Conservation (phyloP, 2,113 vertebrate species). For the Malurus melanocephalus region DNA sequence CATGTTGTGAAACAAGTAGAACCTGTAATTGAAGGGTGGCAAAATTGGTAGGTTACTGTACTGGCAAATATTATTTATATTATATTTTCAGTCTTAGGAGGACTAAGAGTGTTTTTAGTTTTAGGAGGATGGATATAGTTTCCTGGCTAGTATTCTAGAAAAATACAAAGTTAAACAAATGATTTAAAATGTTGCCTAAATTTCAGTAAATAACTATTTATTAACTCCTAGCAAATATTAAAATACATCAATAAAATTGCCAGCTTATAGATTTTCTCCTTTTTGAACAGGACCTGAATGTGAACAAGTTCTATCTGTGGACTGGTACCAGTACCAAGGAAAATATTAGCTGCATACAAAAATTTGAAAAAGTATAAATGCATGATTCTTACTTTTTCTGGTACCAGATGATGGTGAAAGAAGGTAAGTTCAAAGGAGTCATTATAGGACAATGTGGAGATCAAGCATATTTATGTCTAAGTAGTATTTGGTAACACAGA, state of each 20-base stretch:
- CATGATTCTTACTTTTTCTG: slow-evolving; percentile 31
- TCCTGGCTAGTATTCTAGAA: background rate
- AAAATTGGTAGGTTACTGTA: background rate
- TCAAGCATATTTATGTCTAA: slow-evolving; percentile 37
- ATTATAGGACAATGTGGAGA: slow-evolving; percentile 21
- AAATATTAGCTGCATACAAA: background rate
- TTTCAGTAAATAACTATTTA: background rate
- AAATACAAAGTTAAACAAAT: background rate
- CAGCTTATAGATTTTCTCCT: background rate
- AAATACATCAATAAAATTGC: background rate
- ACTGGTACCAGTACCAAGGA: background rate
- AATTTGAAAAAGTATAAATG: slow-evolving; percentile 26
- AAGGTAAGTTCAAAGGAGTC: slow-evolving; percentile 36
- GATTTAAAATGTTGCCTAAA: background rate
- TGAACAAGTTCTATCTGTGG: background rate
- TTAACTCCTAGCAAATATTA: background rate
- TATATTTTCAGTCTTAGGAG: background rate
- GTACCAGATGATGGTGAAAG: slow-evolving; percentile 52
- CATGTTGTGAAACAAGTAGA: background rate
- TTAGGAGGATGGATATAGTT: background rate
- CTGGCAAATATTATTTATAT: background rate
- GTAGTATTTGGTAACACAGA: background rate
- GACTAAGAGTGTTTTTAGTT: background rate
- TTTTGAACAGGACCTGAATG: background rate
- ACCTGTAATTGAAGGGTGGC: background rate